phyloP scores from a whole-genome alignment of 2,888 invertebrate genomes.

The Nesidiocoris tenuis region DNA sequence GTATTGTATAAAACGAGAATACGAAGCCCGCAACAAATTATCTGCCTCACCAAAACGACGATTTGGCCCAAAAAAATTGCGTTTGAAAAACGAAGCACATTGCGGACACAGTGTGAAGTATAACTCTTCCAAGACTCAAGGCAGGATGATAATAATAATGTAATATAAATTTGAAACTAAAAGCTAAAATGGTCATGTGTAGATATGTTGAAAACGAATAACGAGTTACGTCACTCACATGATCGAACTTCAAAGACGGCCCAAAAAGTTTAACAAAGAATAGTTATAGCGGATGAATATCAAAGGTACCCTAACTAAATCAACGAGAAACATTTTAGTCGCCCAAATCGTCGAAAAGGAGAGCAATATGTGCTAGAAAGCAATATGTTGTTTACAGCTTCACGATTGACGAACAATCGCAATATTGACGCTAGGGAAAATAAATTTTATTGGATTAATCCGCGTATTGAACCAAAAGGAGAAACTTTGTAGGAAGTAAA shows the following conservation, averaged over 20 bases:
- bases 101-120: neutral
- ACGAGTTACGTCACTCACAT: neutral
- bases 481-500: too few relatives aligned
- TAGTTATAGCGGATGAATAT: too few relatives aligned
- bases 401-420: neutral
- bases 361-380: neutral
- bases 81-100: neutral
- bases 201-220: neutral
- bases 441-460: too few relatives aligned
- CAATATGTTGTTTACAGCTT: neutral
- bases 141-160: neutral
- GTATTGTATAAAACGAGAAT: neutral
- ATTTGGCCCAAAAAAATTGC: conserved; percentile 22
- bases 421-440: neutral
- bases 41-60: conserved; percentile 15
- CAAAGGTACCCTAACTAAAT: too few relatives aligned
- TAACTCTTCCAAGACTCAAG: neutral
- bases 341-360: conserved; percentile 24
- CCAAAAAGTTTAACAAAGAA: neutral
- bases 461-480: too few relatives aligned
- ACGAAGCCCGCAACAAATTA: neutral
- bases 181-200: neutral
- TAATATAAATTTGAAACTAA: neutral
- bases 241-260: neutral
- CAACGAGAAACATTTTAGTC: conserved; percentile 2